phyloP scores from a whole-genome alignment of 2,797 vertebrate genomes.

The Neosalanx taihuensis region DNA sequence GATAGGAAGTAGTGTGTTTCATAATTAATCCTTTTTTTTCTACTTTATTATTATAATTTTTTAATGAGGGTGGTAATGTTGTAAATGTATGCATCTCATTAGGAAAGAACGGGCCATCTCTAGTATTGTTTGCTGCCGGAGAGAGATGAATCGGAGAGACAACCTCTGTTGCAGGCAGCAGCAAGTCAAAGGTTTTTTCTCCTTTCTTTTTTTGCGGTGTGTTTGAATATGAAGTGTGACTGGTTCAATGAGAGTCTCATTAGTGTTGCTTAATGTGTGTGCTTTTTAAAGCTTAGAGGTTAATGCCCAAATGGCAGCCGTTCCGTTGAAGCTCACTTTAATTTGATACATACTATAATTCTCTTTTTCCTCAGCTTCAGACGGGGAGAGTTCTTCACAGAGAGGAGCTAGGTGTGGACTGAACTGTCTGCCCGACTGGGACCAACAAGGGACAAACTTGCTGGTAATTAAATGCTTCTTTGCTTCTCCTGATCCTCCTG shows the following conservation, averaged over 20 bases:
- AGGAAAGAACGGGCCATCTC: conserved; percentile 58
- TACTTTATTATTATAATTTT: conserved; percentile 75
- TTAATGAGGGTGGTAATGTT: conserved; percentile 77
- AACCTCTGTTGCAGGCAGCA: conserved; percentile 48
- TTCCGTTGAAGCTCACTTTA: conserved; percentile 68
- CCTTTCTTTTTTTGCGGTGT: conserved; percentile 32
- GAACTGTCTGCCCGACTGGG: conserved; percentile 56
- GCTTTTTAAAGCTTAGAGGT: conserved; percentile 76
- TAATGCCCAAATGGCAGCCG: conserved; percentile 70
- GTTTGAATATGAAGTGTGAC: conserved; percentile 67
- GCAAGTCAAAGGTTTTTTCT: conserved; percentile 53
- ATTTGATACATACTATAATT: conserved; percentile 66
- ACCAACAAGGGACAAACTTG: conserved; percentile 53
- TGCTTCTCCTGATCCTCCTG: conserved; percentile 19
- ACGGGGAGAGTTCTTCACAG: conserved; percentile 59
- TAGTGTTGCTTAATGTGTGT: conserved; percentile 76
- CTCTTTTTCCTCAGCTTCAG: conserved; percentile 60
- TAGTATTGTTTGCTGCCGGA: conserved; percentile 58
- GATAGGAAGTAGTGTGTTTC: conserved; percentile 73
- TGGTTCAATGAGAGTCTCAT: conserved; percentile 71
- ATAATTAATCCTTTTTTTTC: conserved; percentile 75
- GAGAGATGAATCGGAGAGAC: conserved; percentile 58
- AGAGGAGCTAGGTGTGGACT: conserved; percentile 50
- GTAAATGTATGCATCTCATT: conserved; percentile 79
- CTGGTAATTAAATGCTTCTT: conserved; percentile 58